phyloP scores from a whole-genome alignment of 2,113 vertebrate species.

The Xenopus laevis region DNA sequence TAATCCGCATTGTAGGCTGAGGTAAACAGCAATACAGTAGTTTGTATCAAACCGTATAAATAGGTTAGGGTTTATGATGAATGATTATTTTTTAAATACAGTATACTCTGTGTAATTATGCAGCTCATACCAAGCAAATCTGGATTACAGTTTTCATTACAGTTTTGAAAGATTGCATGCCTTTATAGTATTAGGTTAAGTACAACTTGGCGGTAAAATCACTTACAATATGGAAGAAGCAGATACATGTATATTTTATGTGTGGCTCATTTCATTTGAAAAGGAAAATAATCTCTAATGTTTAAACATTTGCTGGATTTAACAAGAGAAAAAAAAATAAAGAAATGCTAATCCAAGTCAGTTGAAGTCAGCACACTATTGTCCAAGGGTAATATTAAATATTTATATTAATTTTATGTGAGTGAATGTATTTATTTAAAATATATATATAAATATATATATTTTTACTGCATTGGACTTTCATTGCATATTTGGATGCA shows the following conservation, averaged over 20 bases:
- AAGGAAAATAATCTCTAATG: too few relatives aligned
- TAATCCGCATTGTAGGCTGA: constrained; percentile 1
- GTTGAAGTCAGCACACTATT: too few relatives aligned
- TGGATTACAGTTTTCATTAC: constrained; percentile 74
- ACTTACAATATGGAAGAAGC: constrained; percentile 64
- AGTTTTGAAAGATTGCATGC: constrained; percentile 65
- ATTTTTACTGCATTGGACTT: too few relatives aligned
- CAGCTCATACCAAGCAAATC: constrained; percentile 70
- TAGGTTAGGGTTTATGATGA: constrained; percentile 58
- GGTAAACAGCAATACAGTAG: background rate
- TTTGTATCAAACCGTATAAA: constrained; percentile 48
- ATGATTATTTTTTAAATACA: constrained; percentile 65
- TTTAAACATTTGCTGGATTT: too few relatives aligned
- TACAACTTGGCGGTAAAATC: constrained; percentile 65
- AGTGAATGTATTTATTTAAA: too few relatives aligned
- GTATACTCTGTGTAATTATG: constrained; percentile 68
- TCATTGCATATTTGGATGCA: too few relatives aligned
- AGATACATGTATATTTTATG: background rate
- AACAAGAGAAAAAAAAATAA: too few relatives aligned
- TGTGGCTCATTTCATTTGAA: too few relatives aligned
- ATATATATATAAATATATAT: too few relatives aligned
- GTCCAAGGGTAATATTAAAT: too few relatives aligned
- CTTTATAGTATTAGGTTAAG: constrained; percentile 71
- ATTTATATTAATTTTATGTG: too few relatives aligned
- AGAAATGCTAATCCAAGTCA: too few relatives aligned